Evolutionary conservation across 2,797 vertebrate species (phyloP).

Genomic region (Telmatherina bonti): DNA sequence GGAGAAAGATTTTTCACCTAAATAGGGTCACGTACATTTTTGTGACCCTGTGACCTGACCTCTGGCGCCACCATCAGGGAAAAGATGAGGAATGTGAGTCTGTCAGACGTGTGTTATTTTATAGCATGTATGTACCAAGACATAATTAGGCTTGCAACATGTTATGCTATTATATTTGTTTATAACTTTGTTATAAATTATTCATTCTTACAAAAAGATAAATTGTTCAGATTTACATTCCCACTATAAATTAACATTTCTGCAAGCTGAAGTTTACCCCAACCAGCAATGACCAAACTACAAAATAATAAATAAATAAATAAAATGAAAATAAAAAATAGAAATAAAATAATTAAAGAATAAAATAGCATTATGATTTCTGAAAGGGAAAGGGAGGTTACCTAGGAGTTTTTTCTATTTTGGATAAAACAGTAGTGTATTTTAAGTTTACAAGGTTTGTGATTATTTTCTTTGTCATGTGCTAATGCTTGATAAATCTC

Average conservation of each 20-base stretch:
- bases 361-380: conserved; percentile 9
- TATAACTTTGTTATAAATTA: neutral
- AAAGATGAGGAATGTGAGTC: neutral
- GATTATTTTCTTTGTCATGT: conserved; percentile 23
- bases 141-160: neutral
- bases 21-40: no score
- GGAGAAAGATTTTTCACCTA: neutral
- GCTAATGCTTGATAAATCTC: neutral
- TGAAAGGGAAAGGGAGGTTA: conserved; percentile 6
- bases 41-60: neutral
- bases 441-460: conserved; percentile 34
- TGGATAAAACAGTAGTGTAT: conserved; percentile 17
- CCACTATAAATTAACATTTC: neutral
- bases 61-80: conserved; percentile 24
- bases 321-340: no score
- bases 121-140: neutral
- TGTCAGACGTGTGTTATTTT: neutral
- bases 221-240: conserved; percentile 9
- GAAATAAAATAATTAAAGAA: no score
- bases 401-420: conserved; percentile 28
- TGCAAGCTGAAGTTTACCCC: conserved; percentile 19
- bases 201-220: no score
- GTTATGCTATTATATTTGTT: neutral
- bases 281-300: conserved; percentile 14
- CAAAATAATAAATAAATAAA: neutral